Base-by-base conservation (phyloP, 2,888 invertebrate genomes). In the Polydesmus complanatus region DNA sequence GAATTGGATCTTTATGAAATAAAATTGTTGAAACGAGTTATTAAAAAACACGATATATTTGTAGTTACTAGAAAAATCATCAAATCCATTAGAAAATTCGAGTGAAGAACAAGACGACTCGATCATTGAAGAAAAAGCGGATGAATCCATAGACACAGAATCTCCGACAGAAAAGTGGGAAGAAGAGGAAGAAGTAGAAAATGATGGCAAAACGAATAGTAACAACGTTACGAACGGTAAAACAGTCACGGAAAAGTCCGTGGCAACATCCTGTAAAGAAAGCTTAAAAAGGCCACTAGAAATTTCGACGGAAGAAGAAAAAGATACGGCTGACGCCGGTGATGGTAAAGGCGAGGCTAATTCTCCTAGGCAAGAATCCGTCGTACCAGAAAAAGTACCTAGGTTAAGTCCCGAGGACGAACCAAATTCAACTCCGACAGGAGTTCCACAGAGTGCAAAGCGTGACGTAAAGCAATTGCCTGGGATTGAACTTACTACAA, bases 101-200 rank as follows among this genome's bases (percentile, higher is more conserved):
- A 14, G 5, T 37, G 37, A 37, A 14, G 37, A 37, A 37, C 37
- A 14, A 8, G 37, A 37, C 5, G 37, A 37, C 14, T 37, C 37
- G 37, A 14, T 37, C 8, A 37, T 37, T 37, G 37, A 37, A 37
- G 37, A 37, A 37, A 23, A 51, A 5, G 52, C 11, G 5, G 19
- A 58, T 25, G 48, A 52, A 56, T 14, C 53, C 58, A 51, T 52
- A 58, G 37, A 58, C 61, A 27, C 21, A 37, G 65, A 65, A 37
- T 65, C 66, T n/a, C 64, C 65, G 25, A 65, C 66, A 14, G 61
- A 64, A 8, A 65, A 60, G 21, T 61, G 62, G 14, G 63, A 65
- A 18, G 64, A 63, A 52, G 65, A 64, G 14, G 67, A 67, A 37
- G 64, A 64, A 54, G 67, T 66, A 56, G 64, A 65, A 2, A 65